Base-by-base conservation (phyloP, 2,113 vertebrate genomes). In the Antidorcas marsupialis region DNA sequence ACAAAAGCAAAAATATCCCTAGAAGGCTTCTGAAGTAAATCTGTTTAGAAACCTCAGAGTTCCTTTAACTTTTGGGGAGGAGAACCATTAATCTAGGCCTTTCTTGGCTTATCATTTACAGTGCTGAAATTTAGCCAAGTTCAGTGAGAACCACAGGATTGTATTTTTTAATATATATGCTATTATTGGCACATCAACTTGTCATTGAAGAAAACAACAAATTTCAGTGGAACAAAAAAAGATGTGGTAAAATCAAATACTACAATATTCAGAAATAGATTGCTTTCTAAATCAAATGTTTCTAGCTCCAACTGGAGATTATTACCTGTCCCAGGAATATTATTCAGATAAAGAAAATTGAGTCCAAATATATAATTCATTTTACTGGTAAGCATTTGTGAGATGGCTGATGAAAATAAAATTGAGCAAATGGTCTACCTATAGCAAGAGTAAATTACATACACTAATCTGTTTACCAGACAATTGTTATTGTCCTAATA, bases 371-470 rank as follows among this genome's bases (percentile, higher is more conserved):
- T 52, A 3, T 55, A 91, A 86, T n/a, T 95, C 89, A 90, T 36
- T 92, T 79, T 76, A 57, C 57, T 95, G 53, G 47, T 43, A 92
- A 21, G 55, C 33, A 19, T 64, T 98, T 78, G 84, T 81, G 4
- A 91, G 23, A 59, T 89, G 47, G 36, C 50, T 98, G 43, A 23
- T 36, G 30, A 76, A 95, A 98, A 81, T 79, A 95, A 96, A 89
- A 89, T 47, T 12, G 62, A 95, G 91, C 47, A 64, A 86, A 92
- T 87, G 78, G 92, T 93, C 17, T 79, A 95, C 39, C 87, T 82
- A n/a, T 3, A 89, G 57, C 57, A 87, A 97, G 47, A 43, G 17
- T 36, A 91, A 76, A 60, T 83, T 82, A 53, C 67, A 45, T 67
- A 33, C 21, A 30, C 50, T 95, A 62, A 21, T 78, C 36, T 94